Percentiles rank a stretch among this genome's conserved stretches.
Conservation (phyloP, 2,888 invertebrate genomes). For the Stictocephala bisonia region DNA sequence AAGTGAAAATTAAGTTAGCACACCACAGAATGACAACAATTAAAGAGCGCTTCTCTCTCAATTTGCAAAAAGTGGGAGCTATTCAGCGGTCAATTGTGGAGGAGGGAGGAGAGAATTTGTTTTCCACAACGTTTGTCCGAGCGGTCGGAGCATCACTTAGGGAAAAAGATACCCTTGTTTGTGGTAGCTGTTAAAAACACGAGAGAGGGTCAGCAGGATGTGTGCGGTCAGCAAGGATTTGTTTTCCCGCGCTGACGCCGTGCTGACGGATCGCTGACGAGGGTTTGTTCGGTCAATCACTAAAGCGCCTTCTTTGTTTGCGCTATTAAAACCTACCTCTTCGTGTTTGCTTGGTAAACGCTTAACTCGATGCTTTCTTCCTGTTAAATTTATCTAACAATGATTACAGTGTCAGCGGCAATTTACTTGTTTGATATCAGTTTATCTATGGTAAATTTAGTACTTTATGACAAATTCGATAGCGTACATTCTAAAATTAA, state of each 20-base stretch:
- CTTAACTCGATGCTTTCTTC: too few species aligned
- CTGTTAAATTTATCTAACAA: too few species aligned
- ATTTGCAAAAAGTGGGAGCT: conserved; percentile 27
- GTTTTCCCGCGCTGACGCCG: conserved; percentile 8
- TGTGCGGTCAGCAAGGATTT: conserved; percentile 3
- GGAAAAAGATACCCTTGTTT: background rate
- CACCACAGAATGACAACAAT: background rate
- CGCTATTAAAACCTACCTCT: conserved; percentile 29
- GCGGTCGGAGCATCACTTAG: conserved; percentile 20
- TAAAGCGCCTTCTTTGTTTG: conserved; percentile 32
- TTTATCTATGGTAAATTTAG: too few species aligned
- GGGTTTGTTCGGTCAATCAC: background rate
- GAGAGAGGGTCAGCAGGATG: background rate
- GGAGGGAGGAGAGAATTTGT: conserved; percentile 5
- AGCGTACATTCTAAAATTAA: too few species aligned
- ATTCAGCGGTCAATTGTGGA: conserved; percentile 11
- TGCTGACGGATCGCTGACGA: conserved; percentile 11
- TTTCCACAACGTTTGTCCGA: conserved; percentile 7
- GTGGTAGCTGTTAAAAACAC: conserved; percentile 37
- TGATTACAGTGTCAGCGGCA: too few species aligned
- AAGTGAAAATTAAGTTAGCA: too few species aligned
- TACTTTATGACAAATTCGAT: too few species aligned
- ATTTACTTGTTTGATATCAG: too few species aligned
- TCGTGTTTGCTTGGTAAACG: conserved; percentile 21
- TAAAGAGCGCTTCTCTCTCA: conserved; percentile 37